phyloP scores from a whole-genome alignment of 2,888 invertebrate species.

The Phorcus lineatus region DNA sequence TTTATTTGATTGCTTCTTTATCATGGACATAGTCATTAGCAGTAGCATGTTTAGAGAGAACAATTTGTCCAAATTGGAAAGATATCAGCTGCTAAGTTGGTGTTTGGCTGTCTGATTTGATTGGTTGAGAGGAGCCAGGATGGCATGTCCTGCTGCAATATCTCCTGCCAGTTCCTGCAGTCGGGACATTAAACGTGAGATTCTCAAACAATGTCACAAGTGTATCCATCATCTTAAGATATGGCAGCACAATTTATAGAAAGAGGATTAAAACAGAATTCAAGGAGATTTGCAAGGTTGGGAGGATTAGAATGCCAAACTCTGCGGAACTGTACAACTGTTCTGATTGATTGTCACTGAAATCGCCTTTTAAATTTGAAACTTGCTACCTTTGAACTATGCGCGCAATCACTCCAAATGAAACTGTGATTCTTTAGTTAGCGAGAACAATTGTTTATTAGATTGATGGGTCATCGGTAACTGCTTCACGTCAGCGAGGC shows the following conservation, averaged over 20 bases:
- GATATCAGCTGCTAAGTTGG: not conserved
- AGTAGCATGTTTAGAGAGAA: not conserved
- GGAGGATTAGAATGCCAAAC: conserved; percentile 8
- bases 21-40: too few relatives aligned
- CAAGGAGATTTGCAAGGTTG: not conserved
- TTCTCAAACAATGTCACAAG: conserved; percentile 15
- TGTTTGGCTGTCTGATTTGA: not conserved
- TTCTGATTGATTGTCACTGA: not conserved
- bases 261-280: conserved; percentile 11
- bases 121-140: not conserved
- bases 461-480: conserved; percentile 16
- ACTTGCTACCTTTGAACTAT: conserved; percentile 21
- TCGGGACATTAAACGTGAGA: conserved; percentile 6
- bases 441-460: conserved; percentile 9
- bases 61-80: conserved; percentile 5
- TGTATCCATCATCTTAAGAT: conserved; percentile 15
- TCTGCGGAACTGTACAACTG: not conserved
- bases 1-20: too few relatives aligned
- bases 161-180: not conserved
- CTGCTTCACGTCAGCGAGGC: not conserved
- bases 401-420: not conserved
- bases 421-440: conserved; percentile 4
- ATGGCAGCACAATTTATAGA: conserved; percentile 10
- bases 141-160: not conserved
- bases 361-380: conserved; percentile 20